A percentile compares a stretch with the other conserved stretches of the same genome.
Conservation (phyloP, 2,113 vertebrate genomes). For the Sakesphorus luctuosus region DNA sequence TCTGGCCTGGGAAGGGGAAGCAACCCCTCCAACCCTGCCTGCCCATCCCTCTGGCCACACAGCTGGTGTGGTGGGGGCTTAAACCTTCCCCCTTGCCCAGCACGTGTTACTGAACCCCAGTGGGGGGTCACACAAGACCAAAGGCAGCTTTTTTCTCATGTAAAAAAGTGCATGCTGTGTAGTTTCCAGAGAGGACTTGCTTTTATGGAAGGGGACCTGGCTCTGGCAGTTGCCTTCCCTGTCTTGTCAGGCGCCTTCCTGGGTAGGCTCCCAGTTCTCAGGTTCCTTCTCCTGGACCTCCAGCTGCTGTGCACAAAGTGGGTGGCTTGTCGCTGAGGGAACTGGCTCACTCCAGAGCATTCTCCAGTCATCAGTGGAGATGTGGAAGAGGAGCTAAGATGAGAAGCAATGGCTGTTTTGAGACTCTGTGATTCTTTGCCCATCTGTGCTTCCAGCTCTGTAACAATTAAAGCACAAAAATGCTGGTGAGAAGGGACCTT, state of each 20-base stretch:
- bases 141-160: background rate
- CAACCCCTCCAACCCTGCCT: background rate
- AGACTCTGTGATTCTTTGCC: background rate
- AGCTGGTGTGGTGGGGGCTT: background rate
- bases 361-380: rapidly evolving
- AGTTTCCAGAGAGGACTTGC: background rate
- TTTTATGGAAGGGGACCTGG: background rate
- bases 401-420: background rate
- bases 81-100: background rate
- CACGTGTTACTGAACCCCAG: rapidly evolving
- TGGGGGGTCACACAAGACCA: rapidly evolving
- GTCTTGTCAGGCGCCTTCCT: slow-evolving; percentile 70
- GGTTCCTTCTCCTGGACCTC: slow-evolving; percentile 15
- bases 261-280: slow-evolving; percentile 74
- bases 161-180: rapidly evolving
- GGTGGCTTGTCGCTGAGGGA: background rate
- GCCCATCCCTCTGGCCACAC: rapidly evolving
- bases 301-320: background rate
- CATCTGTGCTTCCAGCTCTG: background rate
- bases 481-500: background rate
- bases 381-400: background rate
- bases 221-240: background rate
- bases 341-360: rapidly evolving
- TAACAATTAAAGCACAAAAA: background rate
- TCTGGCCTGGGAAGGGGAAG: background rate